A percentile compares a stretch with the other conserved stretches of the same genome.
phyloP scores from a whole-genome alignment of 2,797 vertebrate species.

The Enteromius fasciolatus region DNA sequence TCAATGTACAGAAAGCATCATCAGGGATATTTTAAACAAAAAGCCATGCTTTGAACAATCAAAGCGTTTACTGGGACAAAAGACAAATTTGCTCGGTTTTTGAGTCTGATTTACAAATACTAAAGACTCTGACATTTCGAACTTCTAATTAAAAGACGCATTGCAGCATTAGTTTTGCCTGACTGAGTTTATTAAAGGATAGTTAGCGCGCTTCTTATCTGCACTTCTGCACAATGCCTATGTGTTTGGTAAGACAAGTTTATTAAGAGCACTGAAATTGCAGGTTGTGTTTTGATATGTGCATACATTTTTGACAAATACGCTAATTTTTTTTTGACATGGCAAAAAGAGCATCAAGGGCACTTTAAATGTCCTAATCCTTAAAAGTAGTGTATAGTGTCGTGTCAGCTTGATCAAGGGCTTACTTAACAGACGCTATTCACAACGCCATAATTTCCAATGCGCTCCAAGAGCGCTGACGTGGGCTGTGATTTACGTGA shows the following conservation, averaged over 20 bases:
- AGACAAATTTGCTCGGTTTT: constrained; percentile 43
- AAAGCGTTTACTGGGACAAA: constrained; percentile 48
- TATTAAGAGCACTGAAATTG: constrained; percentile 47
- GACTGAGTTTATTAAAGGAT: constrained; percentile 60
- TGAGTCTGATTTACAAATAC: constrained; percentile 53
- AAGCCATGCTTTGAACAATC: constrained; percentile 42
- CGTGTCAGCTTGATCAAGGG: constrained; percentile 45
- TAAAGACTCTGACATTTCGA: constrained; percentile 52
- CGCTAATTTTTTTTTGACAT: constrained; percentile 47
- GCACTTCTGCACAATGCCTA: constrained; percentile 50
- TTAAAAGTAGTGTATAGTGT: constrained; percentile 31
- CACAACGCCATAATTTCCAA: constrained; percentile 26
- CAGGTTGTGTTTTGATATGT: constrained; percentile 46
- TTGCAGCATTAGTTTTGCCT: constrained; percentile 60
- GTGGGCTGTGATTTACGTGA: not conserved
- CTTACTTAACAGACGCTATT: constrained; percentile 21
- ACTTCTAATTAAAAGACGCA: constrained; percentile 61
- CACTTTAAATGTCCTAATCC: constrained; percentile 46
- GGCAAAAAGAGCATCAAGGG: constrained; percentile 45
- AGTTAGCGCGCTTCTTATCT: constrained; percentile 57
- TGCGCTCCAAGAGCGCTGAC: not conserved
- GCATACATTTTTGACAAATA: constrained; percentile 44
- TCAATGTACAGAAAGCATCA: constrained; percentile 28
- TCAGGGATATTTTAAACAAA: constrained; percentile 31
- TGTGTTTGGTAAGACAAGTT: constrained; percentile 56